Evolutionary conservation across 2,113 vertebrate genomes (phyloP).

Genomic region (Notarius quadriscutis): DNA sequence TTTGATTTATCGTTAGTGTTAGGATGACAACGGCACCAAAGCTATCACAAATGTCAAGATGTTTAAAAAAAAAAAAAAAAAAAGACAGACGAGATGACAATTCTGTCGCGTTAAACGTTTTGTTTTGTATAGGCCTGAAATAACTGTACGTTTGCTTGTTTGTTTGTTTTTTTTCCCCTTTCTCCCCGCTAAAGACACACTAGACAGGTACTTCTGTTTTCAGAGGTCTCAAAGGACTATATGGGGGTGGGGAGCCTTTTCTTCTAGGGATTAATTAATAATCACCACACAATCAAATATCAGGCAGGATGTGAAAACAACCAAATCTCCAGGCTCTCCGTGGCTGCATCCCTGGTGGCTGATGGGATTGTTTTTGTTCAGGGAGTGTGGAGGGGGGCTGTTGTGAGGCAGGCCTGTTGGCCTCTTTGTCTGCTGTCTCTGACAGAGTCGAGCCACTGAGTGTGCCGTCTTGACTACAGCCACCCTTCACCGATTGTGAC

Average conservation of each 20-base stretch:
- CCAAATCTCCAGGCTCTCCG: conserved; percentile 70
- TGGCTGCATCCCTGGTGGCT: conserved; percentile 68
- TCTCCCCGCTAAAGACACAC: neutral
- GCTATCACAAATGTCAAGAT: neutral
- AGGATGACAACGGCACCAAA: neutral
- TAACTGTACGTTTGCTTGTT: conserved; percentile 8
- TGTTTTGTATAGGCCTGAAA: neutral
- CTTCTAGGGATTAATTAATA: conserved; percentile 69
- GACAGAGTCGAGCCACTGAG: conserved; percentile 59
- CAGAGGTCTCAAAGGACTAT: conserved; percentile 38
- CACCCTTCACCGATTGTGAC: conserved; percentile 56
- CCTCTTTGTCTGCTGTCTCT: conserved; percentile 73
- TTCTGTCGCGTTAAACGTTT: neutral
- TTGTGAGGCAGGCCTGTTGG: conserved; percentile 63
- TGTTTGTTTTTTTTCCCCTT: neutral
- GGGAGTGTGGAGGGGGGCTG: conserved; percentile 60
- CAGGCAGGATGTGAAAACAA: conserved; percentile 68
- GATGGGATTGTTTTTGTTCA: conserved; percentile 73
- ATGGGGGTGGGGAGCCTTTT: conserved; percentile 27
- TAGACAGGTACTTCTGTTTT: conserved; percentile 37
- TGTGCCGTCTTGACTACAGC: conserved; percentile 61
- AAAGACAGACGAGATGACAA: neutral
- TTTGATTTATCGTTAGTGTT: neutral
- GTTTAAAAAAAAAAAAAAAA: neutral
- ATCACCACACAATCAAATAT: conserved; percentile 63